Evolutionary conservation across 2,888 invertebrate genomes (phyloP).

Genomic region (Spodoptera exigua): DNA sequence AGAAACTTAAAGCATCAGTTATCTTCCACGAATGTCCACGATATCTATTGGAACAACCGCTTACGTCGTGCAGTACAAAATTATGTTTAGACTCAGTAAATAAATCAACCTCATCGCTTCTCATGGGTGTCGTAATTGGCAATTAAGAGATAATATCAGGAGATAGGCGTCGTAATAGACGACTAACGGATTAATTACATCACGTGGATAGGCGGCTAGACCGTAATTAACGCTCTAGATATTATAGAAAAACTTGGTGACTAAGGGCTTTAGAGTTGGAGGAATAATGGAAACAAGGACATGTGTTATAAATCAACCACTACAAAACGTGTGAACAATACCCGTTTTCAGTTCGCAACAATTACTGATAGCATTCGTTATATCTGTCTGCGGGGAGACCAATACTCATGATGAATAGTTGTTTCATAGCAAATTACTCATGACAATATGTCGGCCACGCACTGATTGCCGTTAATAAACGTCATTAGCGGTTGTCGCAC

Average conservation of each 20-base stretch:
- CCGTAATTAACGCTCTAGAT: slow-evolving; percentile 11
- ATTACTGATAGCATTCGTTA: slow-evolving; percentile 15
- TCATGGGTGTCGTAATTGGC: slow-evolving; percentile 34
- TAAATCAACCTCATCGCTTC: slow-evolving; percentile 22
- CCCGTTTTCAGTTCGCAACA: not conserved
- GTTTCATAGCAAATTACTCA: slow-evolving; percentile 36
- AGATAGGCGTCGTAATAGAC: slow-evolving; percentile 28
- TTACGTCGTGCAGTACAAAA: slow-evolving; percentile 3
- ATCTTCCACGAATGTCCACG: not conserved
- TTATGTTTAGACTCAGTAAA: slow-evolving; percentile 30
- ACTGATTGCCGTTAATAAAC: slow-evolving; percentile 40
- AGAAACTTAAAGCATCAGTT: not conserved
- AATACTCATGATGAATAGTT: slow-evolving; percentile 27
- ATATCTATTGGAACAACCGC: slow-evolving; percentile 1
- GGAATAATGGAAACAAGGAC: not conserved
- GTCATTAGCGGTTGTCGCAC: slow-evolving; percentile 16
- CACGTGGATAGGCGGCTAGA: slow-evolving; percentile 20
- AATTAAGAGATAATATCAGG: slow-evolving; percentile 44
- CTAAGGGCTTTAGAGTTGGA: not conserved
- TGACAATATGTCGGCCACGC: slow-evolving; percentile 22
- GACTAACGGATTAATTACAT: slow-evolving; percentile 38
- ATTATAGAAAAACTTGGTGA: not conserved
- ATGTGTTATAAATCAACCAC: too few relatives aligned
- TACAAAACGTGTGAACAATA: too few relatives aligned
- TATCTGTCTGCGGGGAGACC: slow-evolving; percentile 8